Conservation (phyloP, 1,140 invertebrate species). For the Drosophila varians region DNA sequence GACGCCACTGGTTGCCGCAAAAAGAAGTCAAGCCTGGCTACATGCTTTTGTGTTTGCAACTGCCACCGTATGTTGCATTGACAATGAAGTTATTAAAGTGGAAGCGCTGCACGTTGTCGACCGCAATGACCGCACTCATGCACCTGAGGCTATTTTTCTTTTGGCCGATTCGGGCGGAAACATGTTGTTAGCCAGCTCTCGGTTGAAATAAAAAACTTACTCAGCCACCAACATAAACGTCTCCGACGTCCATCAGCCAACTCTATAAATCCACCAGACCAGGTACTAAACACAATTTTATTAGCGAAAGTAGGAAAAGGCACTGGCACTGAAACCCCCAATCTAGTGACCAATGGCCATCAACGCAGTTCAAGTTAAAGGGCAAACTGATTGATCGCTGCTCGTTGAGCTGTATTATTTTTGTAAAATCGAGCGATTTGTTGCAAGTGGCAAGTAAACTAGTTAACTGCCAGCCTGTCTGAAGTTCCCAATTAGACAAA, state of each 20-base stretch:
- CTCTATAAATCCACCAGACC: constrained; percentile 38
- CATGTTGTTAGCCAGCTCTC: constrained; percentile 52
- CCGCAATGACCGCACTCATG: constrained; percentile 50
- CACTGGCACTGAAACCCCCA: constrained; percentile 6
- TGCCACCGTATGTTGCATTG: constrained; percentile 64
- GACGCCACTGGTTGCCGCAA: constrained; percentile 28
- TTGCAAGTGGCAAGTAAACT: constrained; percentile 48
- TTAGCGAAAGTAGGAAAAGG: constrained; percentile 45
- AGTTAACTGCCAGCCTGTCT: constrained; percentile 19
- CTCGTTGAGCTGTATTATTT: background rate
- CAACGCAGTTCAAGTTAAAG: constrained; percentile 19
- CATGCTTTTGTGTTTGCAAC: constrained; percentile 43
- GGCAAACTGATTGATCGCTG: constrained; percentile 32
- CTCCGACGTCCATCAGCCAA: constrained; percentile 5
- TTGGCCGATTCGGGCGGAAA: constrained; percentile 43
- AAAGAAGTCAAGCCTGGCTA: constrained; percentile 63
- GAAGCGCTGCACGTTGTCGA: constrained; percentile 45
- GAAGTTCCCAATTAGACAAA: constrained; percentile 69
- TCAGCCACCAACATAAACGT: constrained; percentile 14
- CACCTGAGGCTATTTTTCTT: constrained; percentile 47
- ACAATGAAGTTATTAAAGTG: constrained; percentile 82
- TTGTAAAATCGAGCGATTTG: constrained; percentile 51
- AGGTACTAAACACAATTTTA: constrained; percentile 42
- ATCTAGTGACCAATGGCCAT: constrained; percentile 6
- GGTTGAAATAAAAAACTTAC: constrained; percentile 29